A percentile compares a stretch with the other conserved stretches of the same genome.
Conservation (phyloP, 2,888 invertebrate species). For the Rhamnusium bicolor region DNA sequence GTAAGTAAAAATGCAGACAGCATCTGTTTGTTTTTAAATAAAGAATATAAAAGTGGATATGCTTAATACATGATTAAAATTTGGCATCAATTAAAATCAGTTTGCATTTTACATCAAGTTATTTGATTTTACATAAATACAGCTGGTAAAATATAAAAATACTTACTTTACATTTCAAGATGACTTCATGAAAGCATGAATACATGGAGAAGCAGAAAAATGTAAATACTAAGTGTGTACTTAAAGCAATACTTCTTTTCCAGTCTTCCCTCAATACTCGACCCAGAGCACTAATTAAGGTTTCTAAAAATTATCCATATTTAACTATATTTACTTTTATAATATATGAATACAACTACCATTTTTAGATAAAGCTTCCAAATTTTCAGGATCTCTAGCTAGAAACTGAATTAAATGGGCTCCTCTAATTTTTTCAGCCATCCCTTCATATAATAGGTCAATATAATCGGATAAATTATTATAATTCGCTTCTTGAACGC, state of each 20-base stretch:
- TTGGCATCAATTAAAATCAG: no score
- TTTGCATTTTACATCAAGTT: background rate
- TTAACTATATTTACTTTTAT: background rate
- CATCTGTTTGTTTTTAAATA: background rate
- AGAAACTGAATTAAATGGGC: slow-evolving; percentile 93
- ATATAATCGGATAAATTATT: slow-evolving; percentile 94
- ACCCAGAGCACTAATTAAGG: slow-evolving; percentile 94
- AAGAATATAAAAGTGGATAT: background rate
- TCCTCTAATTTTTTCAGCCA: slow-evolving; percentile 92
- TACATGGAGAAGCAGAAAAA: slow-evolving; percentile 98
- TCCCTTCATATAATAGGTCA: slow-evolving; percentile 96
- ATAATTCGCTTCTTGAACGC: slow-evolving; percentile 79
- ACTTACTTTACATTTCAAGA: slow-evolving; percentile 92
- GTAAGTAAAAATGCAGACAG: background rate
- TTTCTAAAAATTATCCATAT: slow-evolving; percentile 77
- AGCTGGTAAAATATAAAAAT: slow-evolving; percentile 13
- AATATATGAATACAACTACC: slow-evolving; percentile 75
- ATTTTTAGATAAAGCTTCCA: slow-evolving; percentile 93
- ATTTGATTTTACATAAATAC: no score
- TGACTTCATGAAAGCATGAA: slow-evolving; percentile 93
- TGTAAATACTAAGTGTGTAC: slow-evolving; percentile 96
- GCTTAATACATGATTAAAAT: no score
- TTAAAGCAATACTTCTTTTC: slow-evolving; percentile 95
- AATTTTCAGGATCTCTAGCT: slow-evolving; percentile 94
- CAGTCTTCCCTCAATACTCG: slow-evolving; percentile 97